phyloP scores from a whole-genome alignment of 2,888 invertebrate species.

The Eupeodes latifasciatus region DNA sequence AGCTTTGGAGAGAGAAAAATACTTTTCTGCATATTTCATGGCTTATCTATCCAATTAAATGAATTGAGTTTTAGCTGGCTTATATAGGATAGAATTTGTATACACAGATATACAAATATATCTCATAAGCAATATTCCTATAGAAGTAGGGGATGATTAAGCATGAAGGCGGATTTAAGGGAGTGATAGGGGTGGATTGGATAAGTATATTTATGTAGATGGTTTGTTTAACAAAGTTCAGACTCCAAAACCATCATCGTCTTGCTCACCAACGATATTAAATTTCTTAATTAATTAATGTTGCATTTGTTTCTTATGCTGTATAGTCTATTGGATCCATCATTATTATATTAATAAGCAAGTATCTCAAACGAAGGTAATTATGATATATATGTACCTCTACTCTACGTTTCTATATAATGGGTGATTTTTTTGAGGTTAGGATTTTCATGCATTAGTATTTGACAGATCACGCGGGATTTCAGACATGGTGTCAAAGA shows the following conservation, averaged over 20 bases:
- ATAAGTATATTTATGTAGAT: not conserved
- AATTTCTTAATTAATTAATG: conserved; percentile 27
- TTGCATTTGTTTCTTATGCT: conserved; percentile 24
- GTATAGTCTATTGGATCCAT: conserved; percentile 18
- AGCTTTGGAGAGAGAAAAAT: not conserved
- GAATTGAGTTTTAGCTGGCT: conserved; percentile 15
- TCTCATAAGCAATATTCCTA: not conserved
- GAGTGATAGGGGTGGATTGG: not conserved
- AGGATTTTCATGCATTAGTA: too few species aligned
- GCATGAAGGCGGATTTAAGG: not conserved
- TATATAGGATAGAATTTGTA: not conserved
- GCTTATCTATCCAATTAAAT: conserved; percentile 25
- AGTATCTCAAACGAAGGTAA: conserved; percentile 20
- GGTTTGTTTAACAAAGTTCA: conserved; percentile 28
- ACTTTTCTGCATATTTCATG: conserved; percentile 15
- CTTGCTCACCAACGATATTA: conserved; percentile 17
- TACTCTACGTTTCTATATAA: too few species aligned
- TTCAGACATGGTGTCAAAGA: too few species aligned
- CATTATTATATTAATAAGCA: conserved; percentile 31
- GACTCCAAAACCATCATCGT: not conserved
- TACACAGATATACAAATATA: not conserved
- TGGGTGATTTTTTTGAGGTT: too few species aligned
- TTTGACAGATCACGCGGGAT: too few species aligned
- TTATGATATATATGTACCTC: not conserved
- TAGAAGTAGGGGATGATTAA: not conserved